These are phyloP conservation scores for Brachypodius melanocephalos DNA, from an alignment of 2,113 vertebrate species.

Conservation along the genomic window DNA sequence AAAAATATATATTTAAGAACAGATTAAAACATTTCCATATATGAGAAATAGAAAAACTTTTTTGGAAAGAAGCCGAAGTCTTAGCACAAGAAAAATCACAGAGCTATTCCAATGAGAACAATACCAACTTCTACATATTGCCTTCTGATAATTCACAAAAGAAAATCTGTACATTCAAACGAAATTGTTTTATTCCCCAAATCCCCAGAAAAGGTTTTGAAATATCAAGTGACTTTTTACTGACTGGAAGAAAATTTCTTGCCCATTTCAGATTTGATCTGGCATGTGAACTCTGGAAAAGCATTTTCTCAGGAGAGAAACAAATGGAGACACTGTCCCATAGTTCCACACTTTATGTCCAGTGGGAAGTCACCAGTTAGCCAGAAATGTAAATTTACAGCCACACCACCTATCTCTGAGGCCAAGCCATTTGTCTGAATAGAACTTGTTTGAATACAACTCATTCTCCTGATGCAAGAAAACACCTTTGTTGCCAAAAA, in stretches of 20 bases:
- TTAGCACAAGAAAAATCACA: not conserved
- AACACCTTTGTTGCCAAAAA: not conserved
- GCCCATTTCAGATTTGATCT: not conserved
- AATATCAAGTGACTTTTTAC: not conserved
- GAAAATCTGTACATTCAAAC: not conserved
- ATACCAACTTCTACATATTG: not conserved
- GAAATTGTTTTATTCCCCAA: not conserved
- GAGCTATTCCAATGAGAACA: not conserved
- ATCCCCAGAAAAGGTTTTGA: not conserved
- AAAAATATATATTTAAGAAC: not conserved
- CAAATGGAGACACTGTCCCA: not conserved
- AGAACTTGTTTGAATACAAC: not conserved
- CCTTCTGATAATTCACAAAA: not conserved
- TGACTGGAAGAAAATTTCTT: not conserved
- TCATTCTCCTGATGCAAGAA: not conserved
- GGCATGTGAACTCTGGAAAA: not conserved
- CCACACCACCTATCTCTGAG: not conserved
- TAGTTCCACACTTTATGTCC: fast-evolving
- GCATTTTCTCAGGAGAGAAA: not conserved
- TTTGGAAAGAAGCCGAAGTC: not conserved
- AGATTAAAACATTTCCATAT: not conserved
- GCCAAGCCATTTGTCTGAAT: not conserved
- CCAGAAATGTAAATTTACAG: not conserved
- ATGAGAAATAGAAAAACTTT: not conserved
- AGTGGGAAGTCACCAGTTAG: not conserved